phyloP scores from a whole-genome alignment of 2,113 vertebrate species.

The Sigmodon hispidus region DNA sequence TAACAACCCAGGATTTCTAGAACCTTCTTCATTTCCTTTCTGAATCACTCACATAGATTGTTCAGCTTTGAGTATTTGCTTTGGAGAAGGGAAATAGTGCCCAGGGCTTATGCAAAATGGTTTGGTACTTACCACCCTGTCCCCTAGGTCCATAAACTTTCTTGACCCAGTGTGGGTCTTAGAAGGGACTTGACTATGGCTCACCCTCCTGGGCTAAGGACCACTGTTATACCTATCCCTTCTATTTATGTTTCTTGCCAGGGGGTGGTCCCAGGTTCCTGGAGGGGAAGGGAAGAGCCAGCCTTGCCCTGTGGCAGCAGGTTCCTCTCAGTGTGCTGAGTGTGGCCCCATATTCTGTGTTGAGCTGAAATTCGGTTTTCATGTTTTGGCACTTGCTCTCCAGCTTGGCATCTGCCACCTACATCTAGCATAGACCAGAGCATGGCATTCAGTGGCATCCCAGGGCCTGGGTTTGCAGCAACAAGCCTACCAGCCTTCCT shows the following conservation, averaged over 20 bases:
- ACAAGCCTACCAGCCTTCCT: slow-evolving; percentile 49
- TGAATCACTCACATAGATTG: background rate
- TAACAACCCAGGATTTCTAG: background rate
- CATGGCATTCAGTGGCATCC: background rate
- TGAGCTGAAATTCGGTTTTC: background rate
- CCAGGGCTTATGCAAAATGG: background rate
- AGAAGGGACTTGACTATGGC: background rate
- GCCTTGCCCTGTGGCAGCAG: background rate
- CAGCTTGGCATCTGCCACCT: slow-evolving; percentile 48
- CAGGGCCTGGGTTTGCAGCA: background rate
- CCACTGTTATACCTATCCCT: background rate
- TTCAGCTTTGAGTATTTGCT: background rate
- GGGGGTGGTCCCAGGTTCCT: background rate
- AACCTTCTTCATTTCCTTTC: background rate
- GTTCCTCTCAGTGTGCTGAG: background rate
- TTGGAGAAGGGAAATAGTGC: background rate
- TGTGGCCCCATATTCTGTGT: background rate
- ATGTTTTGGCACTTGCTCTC: slow-evolving; percentile 31
- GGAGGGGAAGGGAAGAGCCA: background rate
- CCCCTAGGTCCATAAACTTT: background rate
- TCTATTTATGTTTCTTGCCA: background rate
- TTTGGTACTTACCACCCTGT: background rate
- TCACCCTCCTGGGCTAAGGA: background rate
- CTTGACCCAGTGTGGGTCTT: background rate
- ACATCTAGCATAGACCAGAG: slow-evolving; percentile 50